Percentiles rank a stretch among this genome's conserved stretches.
Conservation (phyloP, 2,797 vertebrate species). For the Enteromius viviparus region DNA sequence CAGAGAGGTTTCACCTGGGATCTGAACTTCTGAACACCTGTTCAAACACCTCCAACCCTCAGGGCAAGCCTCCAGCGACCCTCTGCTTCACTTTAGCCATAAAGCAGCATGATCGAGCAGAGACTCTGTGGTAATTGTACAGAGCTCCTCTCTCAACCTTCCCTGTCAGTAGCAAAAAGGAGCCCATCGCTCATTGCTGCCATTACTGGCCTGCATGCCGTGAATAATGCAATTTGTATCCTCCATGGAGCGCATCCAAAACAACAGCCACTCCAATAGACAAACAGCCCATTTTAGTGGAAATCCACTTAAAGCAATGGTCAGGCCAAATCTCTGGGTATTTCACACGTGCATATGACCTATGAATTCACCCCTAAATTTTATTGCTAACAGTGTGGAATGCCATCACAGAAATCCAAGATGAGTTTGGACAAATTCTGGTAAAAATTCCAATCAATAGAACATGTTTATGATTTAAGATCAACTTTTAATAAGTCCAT, state of each 20-base stretch:
- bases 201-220: slow-evolving; percentile 79
- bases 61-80: slow-evolving; percentile 50
- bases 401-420: slow-evolving; percentile 61
- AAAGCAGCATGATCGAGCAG: slow-evolving; percentile 55
- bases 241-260: slow-evolving; percentile 82
- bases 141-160: slow-evolving; percentile 78
- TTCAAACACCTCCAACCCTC: slow-evolving; percentile 45
- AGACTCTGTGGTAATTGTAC: slow-evolving; percentile 75
- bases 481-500: background rate
- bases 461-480: background rate
- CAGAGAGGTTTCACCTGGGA: slow-evolving; percentile 43
- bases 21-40: slow-evolving; percentile 48
- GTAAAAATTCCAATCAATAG: background rate
- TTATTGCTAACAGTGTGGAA: slow-evolving; percentile 65
- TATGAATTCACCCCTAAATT: slow-evolving; percentile 69
- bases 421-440: background rate
- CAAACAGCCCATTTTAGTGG: slow-evolving; percentile 76
- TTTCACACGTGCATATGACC: slow-evolving; percentile 71
- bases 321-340: slow-evolving; percentile 66
- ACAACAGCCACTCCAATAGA: slow-evolving; percentile 81
- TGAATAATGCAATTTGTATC: slow-evolving; percentile 86
- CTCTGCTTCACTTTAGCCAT: slow-evolving; percentile 30
- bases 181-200: slow-evolving; percentile 80
- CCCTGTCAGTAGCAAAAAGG: slow-evolving; percentile 78
- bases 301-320: slow-evolving; percentile 76